These are phyloP conservation scores for Piezodorus guildinii DNA, from an alignment of 1,140 invertebrate species.

Conservation along the genomic window DNA sequence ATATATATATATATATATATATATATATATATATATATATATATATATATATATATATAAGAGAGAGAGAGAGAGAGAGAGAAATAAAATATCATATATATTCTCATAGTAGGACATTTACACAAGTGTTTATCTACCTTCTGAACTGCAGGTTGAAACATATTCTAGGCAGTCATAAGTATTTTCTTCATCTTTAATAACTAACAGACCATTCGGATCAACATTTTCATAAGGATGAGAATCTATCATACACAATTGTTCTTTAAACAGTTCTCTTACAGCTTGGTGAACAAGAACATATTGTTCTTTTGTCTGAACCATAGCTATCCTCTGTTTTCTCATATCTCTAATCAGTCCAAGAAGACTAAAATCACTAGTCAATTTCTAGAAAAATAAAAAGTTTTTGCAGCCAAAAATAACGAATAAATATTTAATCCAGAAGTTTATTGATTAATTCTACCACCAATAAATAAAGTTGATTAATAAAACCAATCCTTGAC, in stretches of 20 bases:
- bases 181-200: constrained; percentile 27
- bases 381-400: constrained; percentile 36
- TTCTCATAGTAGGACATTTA: no score
- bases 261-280: constrained; percentile 41
- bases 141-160: constrained; percentile 2
- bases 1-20: no score
- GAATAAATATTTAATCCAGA: not conserved
- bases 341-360: constrained; percentile 44
- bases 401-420: not conserved
- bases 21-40: no score
- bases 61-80: no score
- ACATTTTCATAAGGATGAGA: constrained; percentile 47
- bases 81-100: no score
- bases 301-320: constrained; percentile 89
- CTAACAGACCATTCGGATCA: constrained; percentile 36
- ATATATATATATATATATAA: no score
- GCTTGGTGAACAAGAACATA: constrained; percentile 77
- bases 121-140: not conserved
- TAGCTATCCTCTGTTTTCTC: constrained; percentile 55
- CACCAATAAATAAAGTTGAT: no score
- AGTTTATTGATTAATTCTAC: not conserved
- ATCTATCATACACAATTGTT: constrained; percentile 44
- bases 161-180: constrained; percentile 12
- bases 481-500: no score
- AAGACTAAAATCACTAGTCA: constrained; percentile 43